Evolutionary conservation across 2,113 vertebrate species (phyloP).

Genomic region (Oceanites oceanicus): DNA sequence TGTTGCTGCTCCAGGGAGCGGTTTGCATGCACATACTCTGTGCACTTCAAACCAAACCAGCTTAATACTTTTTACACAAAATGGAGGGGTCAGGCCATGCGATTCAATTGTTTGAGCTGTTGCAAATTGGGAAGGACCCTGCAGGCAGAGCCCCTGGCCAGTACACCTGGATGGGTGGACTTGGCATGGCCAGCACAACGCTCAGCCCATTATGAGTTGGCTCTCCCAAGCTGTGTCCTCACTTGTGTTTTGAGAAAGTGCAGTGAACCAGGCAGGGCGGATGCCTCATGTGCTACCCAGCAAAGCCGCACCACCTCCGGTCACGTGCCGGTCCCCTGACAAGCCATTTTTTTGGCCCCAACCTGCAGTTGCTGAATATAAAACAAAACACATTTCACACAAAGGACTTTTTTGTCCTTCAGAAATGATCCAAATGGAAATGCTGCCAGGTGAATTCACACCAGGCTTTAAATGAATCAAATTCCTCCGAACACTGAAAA

Average conservation of each 20-base stretch:
- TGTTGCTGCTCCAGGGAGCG: not conserved
- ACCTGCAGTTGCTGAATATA: not conserved
- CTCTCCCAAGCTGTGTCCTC: not conserved
- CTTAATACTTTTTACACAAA: not conserved
- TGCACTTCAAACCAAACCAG: not conserved
- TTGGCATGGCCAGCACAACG: not conserved
- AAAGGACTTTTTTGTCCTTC: not conserved
- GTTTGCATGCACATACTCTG: accelerated
- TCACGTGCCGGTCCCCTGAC: not conserved
- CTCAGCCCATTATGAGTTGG: accelerated
- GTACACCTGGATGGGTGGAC: not conserved
- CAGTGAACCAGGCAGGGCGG: not conserved
- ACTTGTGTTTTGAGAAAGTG: not conserved
- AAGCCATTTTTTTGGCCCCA: not conserved
- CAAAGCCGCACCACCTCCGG: not conserved
- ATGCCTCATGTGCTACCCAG: accelerated
- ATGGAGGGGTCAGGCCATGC: accelerated
- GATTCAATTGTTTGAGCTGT: not conserved
- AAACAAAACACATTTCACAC: not conserved
- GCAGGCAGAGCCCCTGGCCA: not conserved
- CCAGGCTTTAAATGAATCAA: not conserved
- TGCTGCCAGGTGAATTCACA: not conserved
- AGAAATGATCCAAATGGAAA: not conserved
- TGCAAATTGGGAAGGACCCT: not conserved
- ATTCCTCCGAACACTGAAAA: not conserved